A percentile compares a stretch with the other conserved stretches of the same genome.
phyloP scores from a whole-genome alignment of 2,113 vertebrate genomes.

The Mastomys natalensis region DNA sequence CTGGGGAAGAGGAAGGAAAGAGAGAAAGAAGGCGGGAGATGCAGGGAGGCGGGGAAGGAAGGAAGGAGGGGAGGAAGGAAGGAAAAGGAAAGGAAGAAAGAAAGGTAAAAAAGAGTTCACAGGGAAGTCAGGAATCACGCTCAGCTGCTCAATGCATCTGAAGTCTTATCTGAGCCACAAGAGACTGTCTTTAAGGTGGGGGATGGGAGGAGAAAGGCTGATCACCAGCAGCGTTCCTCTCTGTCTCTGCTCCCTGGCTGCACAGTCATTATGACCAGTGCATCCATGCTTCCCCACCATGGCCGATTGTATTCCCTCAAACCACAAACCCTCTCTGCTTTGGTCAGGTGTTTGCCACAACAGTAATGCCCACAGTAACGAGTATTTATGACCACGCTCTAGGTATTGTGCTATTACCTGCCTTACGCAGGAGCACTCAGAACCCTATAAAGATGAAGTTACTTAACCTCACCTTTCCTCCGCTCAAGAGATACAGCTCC shows the following conservation, averaged over 20 bases:
- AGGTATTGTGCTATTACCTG: no score
- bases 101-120: neutral
- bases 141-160: neutral
- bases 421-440: neutral
- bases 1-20: neutral
- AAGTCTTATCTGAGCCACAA: neutral
- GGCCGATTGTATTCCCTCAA: neutral
- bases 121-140: neutral
- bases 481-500: neutral
- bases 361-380: neutral
- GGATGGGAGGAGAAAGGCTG: neutral
- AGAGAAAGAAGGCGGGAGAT: no score
- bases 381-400: neutral
- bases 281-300: neutral
- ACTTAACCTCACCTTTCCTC: neutral
- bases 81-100: no score
- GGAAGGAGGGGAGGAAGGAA: fast-evolving
- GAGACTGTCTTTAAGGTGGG: neutral
- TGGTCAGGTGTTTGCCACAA: neutral
- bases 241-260: neutral
- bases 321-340: neutral
- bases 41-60: fast-evolving
- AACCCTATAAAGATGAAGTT: neutral
- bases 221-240: neutral
- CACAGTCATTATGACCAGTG: no score